Evolutionary conservation across 1,140 invertebrate genomes (phyloP), one percentile per base, ranked within the genome.

Genomic region (Eriosoma lanigerum): DNA sequence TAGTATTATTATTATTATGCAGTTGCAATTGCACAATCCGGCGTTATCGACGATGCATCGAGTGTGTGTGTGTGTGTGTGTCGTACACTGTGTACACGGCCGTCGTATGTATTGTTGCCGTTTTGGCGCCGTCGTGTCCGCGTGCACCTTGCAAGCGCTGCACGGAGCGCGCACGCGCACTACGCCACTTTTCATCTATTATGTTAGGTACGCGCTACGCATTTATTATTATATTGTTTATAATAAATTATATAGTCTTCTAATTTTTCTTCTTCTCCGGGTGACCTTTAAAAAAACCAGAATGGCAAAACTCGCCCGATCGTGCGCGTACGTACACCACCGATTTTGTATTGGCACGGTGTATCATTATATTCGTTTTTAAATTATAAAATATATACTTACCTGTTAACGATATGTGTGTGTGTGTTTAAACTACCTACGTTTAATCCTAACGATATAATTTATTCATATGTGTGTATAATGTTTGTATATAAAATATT

Each of bases 271-370:
- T 46, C 13, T 6, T 46, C 66, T 48, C 66, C 66, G 32, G 66
- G 26, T 68, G 66, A 68, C 66, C 66, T 68, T 68, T 26, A 68
- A 68, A 68, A 62, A 68, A 68, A 68, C 66, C 66, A 68, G 66
- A 68, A 68, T 68, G 1, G 15, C 29, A 24, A 8, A 26, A 29
- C 58, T 15, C 15, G 58, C 26, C 5, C 19, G 60, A 21, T 38
- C 66, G 38, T 26, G 64, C 29, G 21, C 13, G 38, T 68, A 48
- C 29, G 19, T 48, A 15, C 62, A 24, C 32, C 38, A n/a, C 17
- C 21, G 44, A 66, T 66, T 66, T 66, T n/a, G 29, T 38, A 64
- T 64, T 64, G 32, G 62, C 32, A 32, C 29, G n/a, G 32, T 19
- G 19, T 66, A 46, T 44, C n/a, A 66, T 44, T 21, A 3, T 29